Evolutionary conservation across 2,888 invertebrate species (phyloP).

Genomic region (Petrolisthes manimaculis): DNA sequence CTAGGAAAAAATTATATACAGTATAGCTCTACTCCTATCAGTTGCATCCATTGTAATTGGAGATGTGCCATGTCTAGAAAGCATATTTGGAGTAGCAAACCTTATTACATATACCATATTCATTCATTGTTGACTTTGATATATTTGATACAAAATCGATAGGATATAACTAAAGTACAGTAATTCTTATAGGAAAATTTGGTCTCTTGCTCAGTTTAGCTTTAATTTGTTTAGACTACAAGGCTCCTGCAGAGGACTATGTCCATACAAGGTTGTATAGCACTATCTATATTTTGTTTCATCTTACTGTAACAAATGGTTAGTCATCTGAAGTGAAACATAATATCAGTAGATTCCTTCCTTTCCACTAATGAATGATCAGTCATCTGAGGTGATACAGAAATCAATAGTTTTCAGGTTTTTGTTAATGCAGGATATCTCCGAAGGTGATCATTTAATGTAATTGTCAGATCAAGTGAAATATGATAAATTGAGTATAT

Average conservation of each 20-base stretch:
- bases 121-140: slow-evolving; percentile 9
- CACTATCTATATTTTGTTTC: no score
- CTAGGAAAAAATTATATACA: not conserved
- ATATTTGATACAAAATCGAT: slow-evolving; percentile 1
- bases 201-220: slow-evolving; percentile 10
- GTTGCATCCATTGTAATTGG: not conserved
- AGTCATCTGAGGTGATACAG: no score
- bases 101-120: not conserved
- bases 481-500: no score
- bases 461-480: no score
- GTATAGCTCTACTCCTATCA: not conserved
- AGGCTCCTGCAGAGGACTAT: not conserved
- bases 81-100: not conserved
- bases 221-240: not conserved
- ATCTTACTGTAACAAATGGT: no score
- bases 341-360: no score
- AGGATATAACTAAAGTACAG: not conserved
- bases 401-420: no score
- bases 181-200: slow-evolving; percentile 4
- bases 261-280: not conserved
- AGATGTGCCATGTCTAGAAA: not conserved
- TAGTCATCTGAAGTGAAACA: no score
- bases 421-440: no score
- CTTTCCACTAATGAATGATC: no score
- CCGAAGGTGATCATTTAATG: no score